Conservation (phyloP, 2,888 invertebrate species). For the Tiphia femorata region DNA sequence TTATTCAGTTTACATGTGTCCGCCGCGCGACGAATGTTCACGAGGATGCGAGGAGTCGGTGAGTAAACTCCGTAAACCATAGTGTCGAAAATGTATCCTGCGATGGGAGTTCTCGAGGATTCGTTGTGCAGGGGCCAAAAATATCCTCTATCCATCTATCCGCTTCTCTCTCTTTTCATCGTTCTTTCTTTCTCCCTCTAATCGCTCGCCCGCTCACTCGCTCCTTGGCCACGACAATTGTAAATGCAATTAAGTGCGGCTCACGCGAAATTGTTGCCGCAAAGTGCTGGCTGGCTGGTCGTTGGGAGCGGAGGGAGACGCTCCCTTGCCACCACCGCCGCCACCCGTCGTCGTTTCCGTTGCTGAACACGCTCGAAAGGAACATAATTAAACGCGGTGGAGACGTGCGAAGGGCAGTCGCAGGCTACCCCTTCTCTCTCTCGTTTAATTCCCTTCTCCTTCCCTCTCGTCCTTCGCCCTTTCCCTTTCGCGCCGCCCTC, state of each 20-base stretch:
- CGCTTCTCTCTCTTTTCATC: background rate
- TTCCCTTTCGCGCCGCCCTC: conserved; percentile 11
- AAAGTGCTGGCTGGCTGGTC: conserved; percentile 20
- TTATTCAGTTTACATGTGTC: too few species aligned
- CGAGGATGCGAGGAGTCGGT: too few species aligned
- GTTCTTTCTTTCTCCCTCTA: background rate
- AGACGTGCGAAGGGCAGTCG: conserved; percentile 12
- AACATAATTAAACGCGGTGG: conserved; percentile 29
- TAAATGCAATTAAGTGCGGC: conserved; percentile 27
- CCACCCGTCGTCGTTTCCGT: background rate
- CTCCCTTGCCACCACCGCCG: background rate
- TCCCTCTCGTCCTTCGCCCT: conserved; percentile 4
- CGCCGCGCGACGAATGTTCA: too few species aligned
- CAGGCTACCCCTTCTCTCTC: conserved; percentile 5
- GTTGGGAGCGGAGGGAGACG: background rate
- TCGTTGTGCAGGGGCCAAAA: too few species aligned
- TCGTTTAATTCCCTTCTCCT: conserved; percentile 10
- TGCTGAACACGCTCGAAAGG: conserved; percentile 10
- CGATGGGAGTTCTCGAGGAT: too few species aligned
- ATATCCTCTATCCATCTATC: too few species aligned
- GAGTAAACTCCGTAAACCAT: too few species aligned
- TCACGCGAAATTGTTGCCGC: conserved; percentile 21
- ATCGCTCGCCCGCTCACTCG: background rate
- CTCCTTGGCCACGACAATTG: conserved; percentile 8
- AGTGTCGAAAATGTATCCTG: too few species aligned